Conservation (phyloP, 2,113 vertebrate genomes). For the Poicephalus meyeri region DNA sequence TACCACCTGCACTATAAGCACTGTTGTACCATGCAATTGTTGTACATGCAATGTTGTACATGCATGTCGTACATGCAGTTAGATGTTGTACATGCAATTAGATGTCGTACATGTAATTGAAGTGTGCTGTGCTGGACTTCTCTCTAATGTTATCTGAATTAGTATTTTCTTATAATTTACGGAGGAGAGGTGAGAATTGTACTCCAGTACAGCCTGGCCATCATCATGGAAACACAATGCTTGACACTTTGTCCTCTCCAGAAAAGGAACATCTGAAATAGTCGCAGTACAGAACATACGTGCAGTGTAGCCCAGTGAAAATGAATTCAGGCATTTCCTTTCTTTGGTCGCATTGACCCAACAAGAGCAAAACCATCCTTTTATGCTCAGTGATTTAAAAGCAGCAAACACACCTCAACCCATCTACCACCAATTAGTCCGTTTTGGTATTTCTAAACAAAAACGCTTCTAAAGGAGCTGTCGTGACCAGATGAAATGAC, state of each 20-base stretch:
- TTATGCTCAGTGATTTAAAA: not conserved
- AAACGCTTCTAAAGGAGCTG: conserved; percentile 31
- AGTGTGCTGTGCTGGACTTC: not conserved
- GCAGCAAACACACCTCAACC: not conserved
- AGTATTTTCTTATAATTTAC: not conserved
- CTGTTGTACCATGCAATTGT: not conserved
- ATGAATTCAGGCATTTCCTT: not conserved
- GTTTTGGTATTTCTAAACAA: not conserved
- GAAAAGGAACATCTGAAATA: not conserved
- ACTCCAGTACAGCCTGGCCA: not conserved
- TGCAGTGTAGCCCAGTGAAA: not conserved
- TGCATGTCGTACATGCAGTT: not conserved
- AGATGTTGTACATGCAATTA: not conserved
- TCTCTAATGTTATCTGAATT: not conserved
- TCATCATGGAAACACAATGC: not conserved
- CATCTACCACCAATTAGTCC: not conserved
- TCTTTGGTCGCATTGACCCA: not conserved
- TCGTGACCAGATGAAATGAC: conserved; percentile 36
- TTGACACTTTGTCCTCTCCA: rapidly evolving
- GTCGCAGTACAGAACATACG: rapidly evolving
- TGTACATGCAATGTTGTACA: not conserved
- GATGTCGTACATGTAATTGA: not conserved
- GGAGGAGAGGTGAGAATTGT: not conserved
- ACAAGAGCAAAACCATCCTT: not conserved
- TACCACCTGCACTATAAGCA: not conserved